Evolutionary conservation across 2,888 invertebrate species (phyloP).

Genomic region (Ormia ochracea): DNA sequence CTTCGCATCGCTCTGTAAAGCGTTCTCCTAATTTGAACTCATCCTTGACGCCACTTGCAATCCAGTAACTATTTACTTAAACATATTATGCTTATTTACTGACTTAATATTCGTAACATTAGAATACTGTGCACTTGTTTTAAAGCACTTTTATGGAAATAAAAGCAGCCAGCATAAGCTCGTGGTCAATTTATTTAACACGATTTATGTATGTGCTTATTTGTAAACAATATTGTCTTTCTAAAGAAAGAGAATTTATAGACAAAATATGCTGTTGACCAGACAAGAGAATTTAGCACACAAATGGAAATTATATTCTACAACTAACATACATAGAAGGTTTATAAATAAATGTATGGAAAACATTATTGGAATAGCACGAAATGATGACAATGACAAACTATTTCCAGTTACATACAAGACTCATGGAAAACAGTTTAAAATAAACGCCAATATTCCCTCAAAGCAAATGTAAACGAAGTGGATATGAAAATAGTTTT

Average conservation of each 20-base stretch:
- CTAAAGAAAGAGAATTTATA: constrained; percentile 39
- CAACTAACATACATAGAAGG: not conserved
- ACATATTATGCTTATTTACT: not conserved
- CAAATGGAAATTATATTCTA: constrained; percentile 19
- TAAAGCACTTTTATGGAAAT: not conserved
- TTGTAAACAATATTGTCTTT: constrained; percentile 43
- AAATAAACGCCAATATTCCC: constrained; percentile 52
- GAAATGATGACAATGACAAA: constrained; percentile 28
- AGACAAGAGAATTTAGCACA: constrained; percentile 44
- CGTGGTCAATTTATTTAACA: constrained; percentile 45
- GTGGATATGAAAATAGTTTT: constrained; percentile 24
- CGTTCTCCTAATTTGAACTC: not conserved
- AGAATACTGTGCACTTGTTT: not conserved
- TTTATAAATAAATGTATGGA: constrained; percentile 15
- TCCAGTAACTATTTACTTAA: not conserved
- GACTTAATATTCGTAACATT: not conserved
- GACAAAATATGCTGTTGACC: constrained; percentile 50
- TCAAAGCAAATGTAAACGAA: constrained; percentile 42
- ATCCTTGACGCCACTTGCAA: no score
- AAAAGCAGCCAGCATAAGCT: constrained; percentile 5
- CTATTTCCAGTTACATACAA: constrained; percentile 49
- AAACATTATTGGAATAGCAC: constrained; percentile 30
- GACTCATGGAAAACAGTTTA: constrained; percentile 36
- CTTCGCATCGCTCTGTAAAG: not conserved
- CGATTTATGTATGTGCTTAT: constrained; percentile 43